Base-by-base conservation (phyloP, 2,113 vertebrate genomes). In the Microtus oregoni region DNA sequence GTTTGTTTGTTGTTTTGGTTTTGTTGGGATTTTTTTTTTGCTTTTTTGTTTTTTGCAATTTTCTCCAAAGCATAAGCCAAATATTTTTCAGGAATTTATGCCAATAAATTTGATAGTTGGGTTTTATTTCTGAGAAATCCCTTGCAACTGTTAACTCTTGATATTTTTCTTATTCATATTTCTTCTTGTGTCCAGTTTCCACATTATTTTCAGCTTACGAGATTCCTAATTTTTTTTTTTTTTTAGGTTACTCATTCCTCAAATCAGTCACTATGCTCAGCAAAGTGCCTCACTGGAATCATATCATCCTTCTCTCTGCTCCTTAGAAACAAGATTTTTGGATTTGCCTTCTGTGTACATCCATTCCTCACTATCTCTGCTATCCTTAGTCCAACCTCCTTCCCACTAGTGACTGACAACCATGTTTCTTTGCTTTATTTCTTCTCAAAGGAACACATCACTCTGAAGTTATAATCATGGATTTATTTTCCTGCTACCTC, bases 401-500 rank as follows among this genome's bases (percentile, higher is more conserved):
- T 93, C 28, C 28, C 19, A 77, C 17, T 58, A 50, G 9, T 75
- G 41, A 83, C 20, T 58, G 10, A 92, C 3, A 86, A 13, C 10
- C 3, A 91, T 20, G 20, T 86, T 82, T n/a, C 41, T 35, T 63
- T 90, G 6, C 11, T 89, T 93, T 89, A 5, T 63, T 75, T 87
- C 44, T 92, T 87, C 70, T 5, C 52, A 19, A 67, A 75, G 22
- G 87, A 91, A 92, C 38, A 26, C 26, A 85, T 82, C 38, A 52
- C n/a, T 94, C 32, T 90, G 35, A 75, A 55, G 52, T 90, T 92
- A 87, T 19, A 55, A 85, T 68, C 32, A 41, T 55, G 30, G 15
- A 78, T n/a, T 75, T 38, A 20, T 92, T 95, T 94, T 91, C 20
- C 50, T 77, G 24, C 32, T 75, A 73, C 52, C 55, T 86, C 9